These are phyloP conservation scores for Wiebesia pumilae DNA, from an alignment of 1,140 invertebrate species.

Conservation along the genomic window DNA sequence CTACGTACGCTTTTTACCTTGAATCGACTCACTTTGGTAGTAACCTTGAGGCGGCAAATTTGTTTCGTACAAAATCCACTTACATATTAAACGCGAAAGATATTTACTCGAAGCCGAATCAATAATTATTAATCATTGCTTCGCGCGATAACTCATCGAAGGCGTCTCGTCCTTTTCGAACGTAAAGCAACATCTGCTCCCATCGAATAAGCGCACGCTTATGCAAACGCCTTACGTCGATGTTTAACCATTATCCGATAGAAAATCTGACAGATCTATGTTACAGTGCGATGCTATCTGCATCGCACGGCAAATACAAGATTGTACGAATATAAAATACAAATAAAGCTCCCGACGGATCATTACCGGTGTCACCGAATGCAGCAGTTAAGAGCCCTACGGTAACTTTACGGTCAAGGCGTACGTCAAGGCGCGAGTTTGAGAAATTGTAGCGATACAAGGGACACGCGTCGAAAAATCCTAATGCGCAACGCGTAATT, in stretches of 20 bases:
- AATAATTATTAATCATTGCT: too few relatives aligned
- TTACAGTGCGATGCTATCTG: too few relatives aligned
- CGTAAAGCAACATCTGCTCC: too few relatives aligned
- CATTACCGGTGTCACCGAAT: neutral
- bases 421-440: neutral
- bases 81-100: too few relatives aligned
- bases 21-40: neutral
- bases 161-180: too few relatives aligned
- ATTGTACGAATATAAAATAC: slow-evolving; percentile 1
- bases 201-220: too few relatives aligned
- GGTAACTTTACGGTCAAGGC: neutral
- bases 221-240: too few relatives aligned
- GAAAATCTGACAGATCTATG: too few relatives aligned
- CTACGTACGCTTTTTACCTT: neutral
- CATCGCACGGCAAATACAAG: neutral
- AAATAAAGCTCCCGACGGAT: neutral
- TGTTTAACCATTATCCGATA: too few relatives aligned
- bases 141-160: too few relatives aligned
- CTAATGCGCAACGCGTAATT: neutral
- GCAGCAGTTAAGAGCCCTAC: neutral
- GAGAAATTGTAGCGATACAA: neutral
- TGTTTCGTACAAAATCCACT: too few relatives aligned
- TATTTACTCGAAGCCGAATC: too few relatives aligned
- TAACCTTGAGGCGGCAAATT: neutral
- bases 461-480: neutral